A percentile compares a stretch with the other conserved stretches of the same genome.
Conservation (phyloP, 1,140 invertebrate genomes). For the Melitaea cinxia region DNA sequence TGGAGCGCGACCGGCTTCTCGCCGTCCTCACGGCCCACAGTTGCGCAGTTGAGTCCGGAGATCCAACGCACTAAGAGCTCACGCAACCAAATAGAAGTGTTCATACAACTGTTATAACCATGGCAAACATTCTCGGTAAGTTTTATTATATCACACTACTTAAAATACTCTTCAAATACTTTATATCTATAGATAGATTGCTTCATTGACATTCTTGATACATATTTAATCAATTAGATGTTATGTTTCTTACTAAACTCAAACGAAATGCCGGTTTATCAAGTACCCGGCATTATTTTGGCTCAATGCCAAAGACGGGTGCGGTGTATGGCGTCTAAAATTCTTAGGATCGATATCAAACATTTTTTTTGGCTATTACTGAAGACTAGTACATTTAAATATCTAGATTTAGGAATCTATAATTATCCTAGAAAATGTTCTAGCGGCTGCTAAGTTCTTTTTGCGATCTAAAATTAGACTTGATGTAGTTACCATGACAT, state of each 20-base stretch:
- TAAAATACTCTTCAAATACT: not conserved
- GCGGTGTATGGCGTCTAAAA: conserved; percentile 47
- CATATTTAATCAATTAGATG: not conserved
- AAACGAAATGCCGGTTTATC: conserved; percentile 25
- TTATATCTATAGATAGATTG: too few species aligned
- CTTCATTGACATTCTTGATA: not conserved
- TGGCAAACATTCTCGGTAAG: conserved; percentile 74
- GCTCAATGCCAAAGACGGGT: conserved; percentile 56
- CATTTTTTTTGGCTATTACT: conserved; percentile 11
- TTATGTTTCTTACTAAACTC: conserved; percentile 7
- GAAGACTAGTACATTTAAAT: not conserved
- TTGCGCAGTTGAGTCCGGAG: conserved; percentile 54
- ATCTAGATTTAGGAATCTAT: conserved; percentile 17
- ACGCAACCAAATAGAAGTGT: conserved; percentile 49
- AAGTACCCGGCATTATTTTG: conserved; percentile 58
- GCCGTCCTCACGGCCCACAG: conserved; percentile 31
- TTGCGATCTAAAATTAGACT: not conserved
- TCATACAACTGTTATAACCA: conserved; percentile 46
- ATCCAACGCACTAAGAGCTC: conserved; percentile 43
- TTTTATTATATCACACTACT: conserved; percentile 17
- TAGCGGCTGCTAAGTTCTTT: not conserved
- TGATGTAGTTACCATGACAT: not conserved
- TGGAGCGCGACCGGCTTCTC: conserved; percentile 32
- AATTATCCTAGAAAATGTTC: not conserved
- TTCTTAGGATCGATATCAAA: conserved; percentile 51